These are phyloP conservation scores for Cassiopea andromeda DNA, from an alignment of 30 jellyfish, hydroid and myxozoan species.

Conservation along the genomic window DNA sequence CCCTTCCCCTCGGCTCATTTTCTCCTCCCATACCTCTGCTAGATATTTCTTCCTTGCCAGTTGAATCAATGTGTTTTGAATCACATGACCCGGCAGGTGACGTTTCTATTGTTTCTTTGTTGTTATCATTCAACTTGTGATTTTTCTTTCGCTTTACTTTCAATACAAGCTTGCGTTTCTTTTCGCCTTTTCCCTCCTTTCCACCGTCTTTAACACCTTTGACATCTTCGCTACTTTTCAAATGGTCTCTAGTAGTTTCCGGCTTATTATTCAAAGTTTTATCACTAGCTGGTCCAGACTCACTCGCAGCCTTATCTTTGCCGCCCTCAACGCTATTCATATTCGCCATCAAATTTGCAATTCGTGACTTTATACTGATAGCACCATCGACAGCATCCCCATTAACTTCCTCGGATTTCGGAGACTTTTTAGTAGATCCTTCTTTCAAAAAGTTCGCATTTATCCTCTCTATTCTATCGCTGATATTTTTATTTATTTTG, in stretches of 20 bases:
- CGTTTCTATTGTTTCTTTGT: slow-evolving; percentile 4
- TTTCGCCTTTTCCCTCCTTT: slow-evolving; percentile 28
- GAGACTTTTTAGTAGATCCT: not conserved
- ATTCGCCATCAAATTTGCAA: slow-evolving; percentile 13
- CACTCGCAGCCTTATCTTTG: slow-evolving; percentile 7
- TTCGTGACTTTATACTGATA: not conserved
- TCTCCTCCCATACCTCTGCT: not conserved
- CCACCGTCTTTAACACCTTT: not conserved
- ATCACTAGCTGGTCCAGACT: not conserved
- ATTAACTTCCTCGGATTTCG: not conserved
- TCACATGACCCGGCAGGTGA: slow-evolving; percentile 62
- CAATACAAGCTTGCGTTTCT: slow-evolving; percentile 73
- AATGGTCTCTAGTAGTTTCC: slow-evolving; percentile 3
- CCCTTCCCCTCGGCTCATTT: not conserved
- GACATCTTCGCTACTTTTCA: not conserved
- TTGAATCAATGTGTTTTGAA: not conserved
- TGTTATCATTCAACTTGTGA: slow-evolving; percentile 1
- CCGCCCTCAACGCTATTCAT: not conserved
- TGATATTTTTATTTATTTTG: not conserved
- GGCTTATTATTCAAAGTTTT: not conserved
- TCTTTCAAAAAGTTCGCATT: not conserved
- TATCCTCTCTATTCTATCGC: not conserved
- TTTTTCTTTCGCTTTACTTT: slow-evolving; percentile 67
- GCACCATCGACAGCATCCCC: not conserved
- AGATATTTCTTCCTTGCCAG: not conserved